phyloP scores from a whole-genome alignment of 2,797 vertebrate species.

The Alca torda region DNA sequence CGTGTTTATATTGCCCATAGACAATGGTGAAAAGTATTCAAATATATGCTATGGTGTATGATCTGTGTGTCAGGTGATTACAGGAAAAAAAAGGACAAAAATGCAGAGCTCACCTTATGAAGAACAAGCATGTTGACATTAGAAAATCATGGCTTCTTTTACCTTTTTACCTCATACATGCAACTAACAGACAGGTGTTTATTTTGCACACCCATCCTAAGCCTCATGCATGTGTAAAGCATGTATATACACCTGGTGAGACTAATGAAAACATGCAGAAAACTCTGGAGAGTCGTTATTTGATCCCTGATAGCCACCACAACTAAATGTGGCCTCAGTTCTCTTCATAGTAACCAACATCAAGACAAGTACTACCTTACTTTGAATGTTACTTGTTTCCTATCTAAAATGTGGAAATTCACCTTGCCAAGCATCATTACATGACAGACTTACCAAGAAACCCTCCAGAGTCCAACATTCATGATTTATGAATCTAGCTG shows the following conservation, averaged over 20 bases:
- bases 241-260: not conserved
- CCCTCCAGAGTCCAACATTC: not conserved
- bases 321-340: not conserved
- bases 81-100: not conserved
- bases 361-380: not conserved
- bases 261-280: not conserved
- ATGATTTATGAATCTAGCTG: slow-evolving; percentile 61
- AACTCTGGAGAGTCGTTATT: not conserved
- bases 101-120: not conserved
- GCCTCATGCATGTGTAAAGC: accelerated
- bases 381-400: not conserved
- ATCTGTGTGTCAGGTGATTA: not conserved
- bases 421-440: slow-evolving; percentile 43
- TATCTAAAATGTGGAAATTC: slow-evolving; percentile 12
- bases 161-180: not conserved
- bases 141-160: not conserved
- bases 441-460: slow-evolving; percentile 39
- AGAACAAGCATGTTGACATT: not conserved
- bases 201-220: not conserved
- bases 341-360: not conserved
- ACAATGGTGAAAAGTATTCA: not conserved
- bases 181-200: not conserved
- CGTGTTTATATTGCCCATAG: not conserved
- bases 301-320: not conserved
- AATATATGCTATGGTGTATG: not conserved